Conservation (phyloP, 2,113 vertebrate species). For the Plecturocebus donacophilus region DNA sequence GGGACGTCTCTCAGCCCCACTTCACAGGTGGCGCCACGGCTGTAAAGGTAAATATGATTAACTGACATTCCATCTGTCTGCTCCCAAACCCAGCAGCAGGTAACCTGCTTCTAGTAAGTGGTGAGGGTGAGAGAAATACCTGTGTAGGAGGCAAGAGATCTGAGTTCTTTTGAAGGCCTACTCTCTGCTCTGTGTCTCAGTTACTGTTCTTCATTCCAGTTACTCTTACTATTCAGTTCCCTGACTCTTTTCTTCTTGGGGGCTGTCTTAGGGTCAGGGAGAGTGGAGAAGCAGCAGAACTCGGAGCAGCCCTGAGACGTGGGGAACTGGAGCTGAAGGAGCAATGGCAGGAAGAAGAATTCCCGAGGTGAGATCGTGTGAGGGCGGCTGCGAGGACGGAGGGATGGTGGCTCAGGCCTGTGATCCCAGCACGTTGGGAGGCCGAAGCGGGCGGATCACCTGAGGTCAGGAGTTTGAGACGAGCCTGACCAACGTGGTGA, state of each 20-base stretch:
- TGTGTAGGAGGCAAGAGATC: background rate
- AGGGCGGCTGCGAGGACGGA: background rate
- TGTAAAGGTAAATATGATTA: background rate
- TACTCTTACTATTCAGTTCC: background rate
- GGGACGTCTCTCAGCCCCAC: background rate
- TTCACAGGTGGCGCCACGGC: background rate
- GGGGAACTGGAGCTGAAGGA: constrained; percentile 85
- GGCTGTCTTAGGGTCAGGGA: background rate
- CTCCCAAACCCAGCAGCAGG: background rate
- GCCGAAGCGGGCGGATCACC: background rate
- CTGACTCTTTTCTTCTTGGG: background rate
- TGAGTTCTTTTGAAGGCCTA: background rate
- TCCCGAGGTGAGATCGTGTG: constrained; percentile 84
- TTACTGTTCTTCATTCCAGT: background rate
- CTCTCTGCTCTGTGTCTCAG: background rate
- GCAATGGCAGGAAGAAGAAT: constrained; percentile 92
- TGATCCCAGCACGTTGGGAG: background rate
- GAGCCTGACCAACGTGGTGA: background rate
- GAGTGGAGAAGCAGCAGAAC: background rate
- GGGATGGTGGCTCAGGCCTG: background rate
- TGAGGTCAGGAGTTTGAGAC: background rate
- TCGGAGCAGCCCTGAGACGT: constrained; percentile 20
- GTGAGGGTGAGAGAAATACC: background rate
- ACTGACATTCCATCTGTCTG: background rate
- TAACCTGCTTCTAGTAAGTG: background rate